These are phyloP conservation scores for Noctua pronuba DNA, from an alignment of 2,888 invertebrate genomes.

Conservation along the genomic window DNA sequence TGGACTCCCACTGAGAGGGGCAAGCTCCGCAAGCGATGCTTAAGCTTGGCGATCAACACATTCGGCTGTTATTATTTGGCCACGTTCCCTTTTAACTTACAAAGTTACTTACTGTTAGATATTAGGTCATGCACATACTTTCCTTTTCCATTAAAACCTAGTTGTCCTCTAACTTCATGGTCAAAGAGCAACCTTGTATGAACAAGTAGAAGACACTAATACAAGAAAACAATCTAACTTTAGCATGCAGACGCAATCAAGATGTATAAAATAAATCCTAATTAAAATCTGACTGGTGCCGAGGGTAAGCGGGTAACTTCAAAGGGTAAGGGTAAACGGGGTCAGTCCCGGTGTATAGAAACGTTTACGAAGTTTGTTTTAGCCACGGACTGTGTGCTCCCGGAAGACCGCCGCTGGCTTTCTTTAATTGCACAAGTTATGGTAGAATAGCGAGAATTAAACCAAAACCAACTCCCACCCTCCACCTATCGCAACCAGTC, in stretches of 20 bases:
- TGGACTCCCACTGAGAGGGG: not conserved
- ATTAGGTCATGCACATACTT: not conserved
- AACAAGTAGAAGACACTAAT: conserved; percentile 23
- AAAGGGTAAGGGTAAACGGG: conserved; percentile 30
- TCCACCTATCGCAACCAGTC: not conserved
- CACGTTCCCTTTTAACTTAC: not conserved
- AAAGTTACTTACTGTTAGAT: not conserved
- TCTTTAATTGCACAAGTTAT: conserved; percentile 23
- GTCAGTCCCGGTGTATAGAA: conserved; percentile 19
- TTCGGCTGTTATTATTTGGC: not conserved
- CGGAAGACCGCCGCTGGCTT: conserved; percentile 32
- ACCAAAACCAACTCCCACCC: not conserved
- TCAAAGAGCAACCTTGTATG: conserved; percentile 4
- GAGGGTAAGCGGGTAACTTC: conserved; percentile 16
- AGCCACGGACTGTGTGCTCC: conserved; percentile 17
- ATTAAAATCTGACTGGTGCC: conserved; percentile 44
- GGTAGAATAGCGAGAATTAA: not conserved
- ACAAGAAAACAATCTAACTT: conserved; percentile 40
- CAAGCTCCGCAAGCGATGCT: no score
- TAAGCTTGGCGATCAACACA: not conserved
- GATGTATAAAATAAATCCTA: conserved; percentile 48
- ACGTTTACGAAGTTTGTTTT: conserved; percentile 53
- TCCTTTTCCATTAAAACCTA: not conserved
- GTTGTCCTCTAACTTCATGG: not conserved
- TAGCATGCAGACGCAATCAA: conserved; percentile 22